Conservation (phyloP, 2,888 invertebrate genomes). For the Nycteola revayana region DNA sequence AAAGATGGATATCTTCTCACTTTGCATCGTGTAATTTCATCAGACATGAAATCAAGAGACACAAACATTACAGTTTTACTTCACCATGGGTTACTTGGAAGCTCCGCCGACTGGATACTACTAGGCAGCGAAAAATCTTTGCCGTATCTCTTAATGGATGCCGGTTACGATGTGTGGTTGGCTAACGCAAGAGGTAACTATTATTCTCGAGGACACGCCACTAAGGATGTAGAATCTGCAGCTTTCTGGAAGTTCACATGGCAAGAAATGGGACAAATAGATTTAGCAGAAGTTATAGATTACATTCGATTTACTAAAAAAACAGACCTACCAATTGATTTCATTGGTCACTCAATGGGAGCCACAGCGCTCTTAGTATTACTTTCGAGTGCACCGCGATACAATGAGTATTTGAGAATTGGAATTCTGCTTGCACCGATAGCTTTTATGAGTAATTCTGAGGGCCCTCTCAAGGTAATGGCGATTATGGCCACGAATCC, state of each 20-base stretch:
- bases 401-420: slow-evolving; percentile 52
- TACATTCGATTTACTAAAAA: slow-evolving; percentile 49
- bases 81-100: slow-evolving; percentile 64
- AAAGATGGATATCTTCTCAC: slow-evolving; percentile 60
- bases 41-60: background rate
- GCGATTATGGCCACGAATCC: slow-evolving; percentile 34
- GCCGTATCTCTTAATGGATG: slow-evolving; percentile 76
- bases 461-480: slow-evolving; percentile 48
- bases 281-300: slow-evolving; percentile 55
- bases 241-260: slow-evolving; percentile 61
- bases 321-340: slow-evolving; percentile 42
- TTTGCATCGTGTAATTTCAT: slow-evolving; percentile 41
- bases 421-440: slow-evolving; percentile 58
- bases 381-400: slow-evolving; percentile 47
- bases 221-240: slow-evolving; percentile 33
- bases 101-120: slow-evolving; percentile 67
- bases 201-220: slow-evolving; percentile 54
- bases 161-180: slow-evolving; percentile 83
- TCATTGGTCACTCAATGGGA: slow-evolving; percentile 66
- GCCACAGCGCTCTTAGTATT: slow-evolving; percentile 56
- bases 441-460: slow-evolving; percentile 48
- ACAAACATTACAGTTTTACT: slow-evolving; percentile 46
- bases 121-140: slow-evolving; percentile 56
- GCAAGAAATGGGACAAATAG: slow-evolving; percentile 61
- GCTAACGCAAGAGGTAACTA: slow-evolving; percentile 69